Evolutionary conservation across 2,113 vertebrate genomes (phyloP), one percentile per base, ranked within the genome.

Genomic region (Pomatostomus ruficeps): DNA sequence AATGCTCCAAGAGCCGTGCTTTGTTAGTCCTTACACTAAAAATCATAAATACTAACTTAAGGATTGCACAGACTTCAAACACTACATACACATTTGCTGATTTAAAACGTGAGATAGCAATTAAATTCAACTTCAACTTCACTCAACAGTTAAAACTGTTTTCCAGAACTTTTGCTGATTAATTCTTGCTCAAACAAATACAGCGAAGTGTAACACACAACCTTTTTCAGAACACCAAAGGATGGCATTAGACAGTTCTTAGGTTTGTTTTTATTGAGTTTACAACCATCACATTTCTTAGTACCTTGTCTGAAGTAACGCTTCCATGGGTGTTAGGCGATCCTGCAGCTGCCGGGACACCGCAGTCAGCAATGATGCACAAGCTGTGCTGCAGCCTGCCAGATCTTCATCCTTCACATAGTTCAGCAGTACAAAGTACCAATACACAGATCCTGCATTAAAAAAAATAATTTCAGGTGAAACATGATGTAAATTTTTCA

Each of bases 361-460:
- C 4, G 99, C 98, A 11, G 99, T 99, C 25, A 99, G 99, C 88
- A 99, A 75, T 24, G 98, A 98, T 14, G 99, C 99, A 87, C 99
- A 99, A 71, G 99, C 96, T 8, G 99, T 99, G 91, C 99, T 99
- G 91, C 99, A 99, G 28, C 98, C 98, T 31, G 99, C 99, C 97
- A 99, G 85, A 96, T 99, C 99, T 97, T 99, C 99, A 93, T 99
- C 99, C 96, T 99, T 99, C 33, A 99, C 99, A 12, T 99, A 99
- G 97, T 99, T 99, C 95, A 99, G 97, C 92, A 99, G 95, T 38
- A 99, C 99, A 96, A 99, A 99, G 98, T 99, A 99, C 99, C 99
- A 99, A 91, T 99, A 99, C n/a, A 99, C 98, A 5, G 99, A 99
- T 59, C 99, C 99, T 99, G 91, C 38, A 75, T 58, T 72, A 21